Percentiles rank a stretch among this genome's conserved stretches.
Evolutionary conservation across 2,113 vertebrate genomes (phyloP).

Genomic region (Heptranchias perlo): DNA sequence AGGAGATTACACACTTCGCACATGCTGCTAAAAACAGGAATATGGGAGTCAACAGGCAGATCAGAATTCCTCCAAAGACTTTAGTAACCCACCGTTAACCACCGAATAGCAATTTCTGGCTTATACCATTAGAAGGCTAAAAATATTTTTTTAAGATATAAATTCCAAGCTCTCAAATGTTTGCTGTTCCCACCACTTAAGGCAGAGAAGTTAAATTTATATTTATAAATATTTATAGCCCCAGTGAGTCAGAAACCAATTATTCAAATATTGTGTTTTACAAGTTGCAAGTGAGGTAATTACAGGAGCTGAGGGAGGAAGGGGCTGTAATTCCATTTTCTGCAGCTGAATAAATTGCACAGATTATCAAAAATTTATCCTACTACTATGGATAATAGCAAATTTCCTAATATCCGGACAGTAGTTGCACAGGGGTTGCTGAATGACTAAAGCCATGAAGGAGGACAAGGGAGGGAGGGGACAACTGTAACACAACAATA

Average conservation of each 20-base stretch:
- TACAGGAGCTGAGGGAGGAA: neutral
- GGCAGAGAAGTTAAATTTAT: slow-evolving; percentile 22
- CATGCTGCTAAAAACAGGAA: neutral
- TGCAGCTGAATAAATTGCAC: slow-evolving; percentile 22
- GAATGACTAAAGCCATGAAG: neutral
- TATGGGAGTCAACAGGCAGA: neutral
- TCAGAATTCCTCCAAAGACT: neutral
- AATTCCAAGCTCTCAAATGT: neutral
- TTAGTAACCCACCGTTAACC: neutral
- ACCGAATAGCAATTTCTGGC: neutral
- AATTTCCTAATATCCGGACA: neutral
- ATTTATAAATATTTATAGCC: slow-evolving; percentile 35
- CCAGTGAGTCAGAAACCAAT: slow-evolving; percentile 26
- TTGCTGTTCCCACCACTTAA: slow-evolving; percentile 8
- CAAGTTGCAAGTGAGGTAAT: slow-evolving; percentile 19
- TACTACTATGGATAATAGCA: neutral
- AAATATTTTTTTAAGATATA: neutral
- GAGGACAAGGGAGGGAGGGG: neutral
- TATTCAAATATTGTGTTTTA: slow-evolving; percentile 32
- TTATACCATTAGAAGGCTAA: neutral
- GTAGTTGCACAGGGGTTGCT: neutral
- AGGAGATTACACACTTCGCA: neutral
- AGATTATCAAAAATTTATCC: slow-evolving; percentile 1
- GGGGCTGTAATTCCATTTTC: neutral
- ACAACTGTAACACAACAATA: neutral